These are phyloP conservation scores for Drosophila meridionalis DNA, from an alignment of 2,888 invertebrate species.

Conservation along the genomic window DNA sequence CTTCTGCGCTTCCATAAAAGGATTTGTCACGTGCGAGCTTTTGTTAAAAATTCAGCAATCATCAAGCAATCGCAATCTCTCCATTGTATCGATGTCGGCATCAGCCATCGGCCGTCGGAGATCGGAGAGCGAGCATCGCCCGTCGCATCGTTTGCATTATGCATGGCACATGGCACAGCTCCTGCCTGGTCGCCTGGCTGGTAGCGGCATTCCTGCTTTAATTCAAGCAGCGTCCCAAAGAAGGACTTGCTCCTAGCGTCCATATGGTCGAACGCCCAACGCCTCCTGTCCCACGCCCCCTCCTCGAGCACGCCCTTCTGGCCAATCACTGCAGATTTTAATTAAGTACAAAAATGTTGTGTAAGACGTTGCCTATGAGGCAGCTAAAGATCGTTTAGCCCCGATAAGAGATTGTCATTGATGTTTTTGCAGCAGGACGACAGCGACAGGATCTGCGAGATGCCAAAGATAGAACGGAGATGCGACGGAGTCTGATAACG, in stretches of 20 bases:
- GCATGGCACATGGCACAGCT: constrained; percentile 60
- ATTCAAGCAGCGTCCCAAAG: constrained; percentile 74
- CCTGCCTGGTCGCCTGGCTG: constrained; percentile 15
- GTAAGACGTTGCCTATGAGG: constrained; percentile 24
- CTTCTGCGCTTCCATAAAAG: constrained; percentile 82
- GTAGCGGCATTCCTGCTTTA: constrained; percentile 79
- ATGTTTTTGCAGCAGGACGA: constrained; percentile 1
- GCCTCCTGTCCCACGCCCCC: neutral
- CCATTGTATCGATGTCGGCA: constrained; percentile 64
- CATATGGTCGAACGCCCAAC: constrained; percentile 52
- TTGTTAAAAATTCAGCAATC: constrained; percentile 85
- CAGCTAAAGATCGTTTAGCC: constrained; percentile 18
- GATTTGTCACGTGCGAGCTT: constrained; percentile 85
- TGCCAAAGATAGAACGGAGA: constrained; percentile 37
- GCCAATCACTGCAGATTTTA: constrained; percentile 74
- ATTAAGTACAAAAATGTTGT: constrained; percentile 77
- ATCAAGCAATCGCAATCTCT: constrained; percentile 73
- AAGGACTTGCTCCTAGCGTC: constrained; percentile 65
- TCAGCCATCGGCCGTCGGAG: constrained; percentile 1
- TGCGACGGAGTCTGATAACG: too few relatives aligned
- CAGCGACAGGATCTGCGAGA: constrained; percentile 36
- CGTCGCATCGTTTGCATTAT: constrained; percentile 61
- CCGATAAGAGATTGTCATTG: constrained; percentile 36
- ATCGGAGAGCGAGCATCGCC: constrained; percentile 1
- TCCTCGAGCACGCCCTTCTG: constrained; percentile 1